A percentile compares a stretch with the other conserved stretches of the same genome.
Evolutionary conservation across 2,888 invertebrate species (phyloP).

Genomic region (Mechanitis mazaeus): DNA sequence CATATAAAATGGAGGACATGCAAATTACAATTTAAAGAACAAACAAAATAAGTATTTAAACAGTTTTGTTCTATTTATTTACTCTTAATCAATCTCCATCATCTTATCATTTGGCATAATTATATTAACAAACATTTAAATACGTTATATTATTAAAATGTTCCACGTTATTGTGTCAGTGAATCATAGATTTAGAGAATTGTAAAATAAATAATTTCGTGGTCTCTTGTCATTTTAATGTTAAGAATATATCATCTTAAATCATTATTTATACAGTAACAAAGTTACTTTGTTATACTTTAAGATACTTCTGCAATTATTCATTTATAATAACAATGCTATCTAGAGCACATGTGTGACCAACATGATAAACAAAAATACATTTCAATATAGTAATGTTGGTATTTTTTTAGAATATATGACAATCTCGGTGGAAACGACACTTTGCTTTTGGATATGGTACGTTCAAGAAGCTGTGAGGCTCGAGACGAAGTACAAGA

Average conservation of each 20-base stretch:
- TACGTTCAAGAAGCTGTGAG: slow-evolving; percentile 53
- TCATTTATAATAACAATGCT: too few relatives aligned
- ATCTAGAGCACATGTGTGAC: too few relatives aligned
- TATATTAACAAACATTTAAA: slow-evolving; percentile 14
- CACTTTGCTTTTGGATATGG: slow-evolving; percentile 58
- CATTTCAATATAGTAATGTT: neutral
- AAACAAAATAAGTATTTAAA: neutral
- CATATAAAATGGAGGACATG: neutral
- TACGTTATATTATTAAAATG: slow-evolving; percentile 16
- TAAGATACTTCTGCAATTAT: too few relatives aligned
- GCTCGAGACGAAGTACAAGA: slow-evolving; percentile 47
- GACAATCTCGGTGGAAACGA: slow-evolving; percentile 47
- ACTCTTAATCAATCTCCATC: slow-evolving; percentile 8
- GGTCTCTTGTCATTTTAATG: neutral
- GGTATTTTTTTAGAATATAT: slow-evolving; percentile 12
- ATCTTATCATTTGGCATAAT: slow-evolving; percentile 11
- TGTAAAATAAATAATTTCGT: slow-evolving; percentile 1
- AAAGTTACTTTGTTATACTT: neutral
- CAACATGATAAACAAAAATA: too few relatives aligned
- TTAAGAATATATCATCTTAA: neutral
- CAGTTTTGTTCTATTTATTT: slow-evolving; percentile 7
- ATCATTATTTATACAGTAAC: neutral
- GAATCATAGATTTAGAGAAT: slow-evolving; percentile 17
- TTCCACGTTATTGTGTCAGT: slow-evolving; percentile 14
- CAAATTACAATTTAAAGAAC: neutral